These are phyloP conservation scores for Piliocolobus tephrosceles DNA, from an alignment of 2,113 vertebrate genomes.

Conservation along the genomic window DNA sequence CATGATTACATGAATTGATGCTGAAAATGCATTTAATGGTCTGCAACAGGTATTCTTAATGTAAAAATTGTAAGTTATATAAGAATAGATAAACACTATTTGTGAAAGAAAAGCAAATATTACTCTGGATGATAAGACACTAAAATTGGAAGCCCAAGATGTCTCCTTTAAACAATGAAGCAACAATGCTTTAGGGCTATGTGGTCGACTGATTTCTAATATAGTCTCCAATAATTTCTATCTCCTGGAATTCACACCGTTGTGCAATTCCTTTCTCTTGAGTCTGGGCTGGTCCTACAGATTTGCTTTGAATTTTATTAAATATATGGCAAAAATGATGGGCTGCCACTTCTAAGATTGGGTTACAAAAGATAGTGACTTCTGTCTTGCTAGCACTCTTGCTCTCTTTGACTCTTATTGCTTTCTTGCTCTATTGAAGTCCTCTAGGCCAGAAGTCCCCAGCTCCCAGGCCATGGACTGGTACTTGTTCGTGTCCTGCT, in stretches of 20 bases:
- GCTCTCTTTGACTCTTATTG: not conserved
- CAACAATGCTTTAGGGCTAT: not conserved
- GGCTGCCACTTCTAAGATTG: not conserved
- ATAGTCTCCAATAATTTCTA: no score
- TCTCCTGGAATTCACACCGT: not conserved
- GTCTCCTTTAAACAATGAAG: not conserved
- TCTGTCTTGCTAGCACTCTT: not conserved
- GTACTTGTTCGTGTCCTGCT: not conserved
- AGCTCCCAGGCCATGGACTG: not conserved
- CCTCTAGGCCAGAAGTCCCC: not conserved
- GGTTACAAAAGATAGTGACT: not conserved
- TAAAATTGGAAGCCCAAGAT: not conserved
- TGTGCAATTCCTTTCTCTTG: not conserved
- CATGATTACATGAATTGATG: not conserved
- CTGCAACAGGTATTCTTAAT: not conserved
- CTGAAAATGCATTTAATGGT: not conserved
- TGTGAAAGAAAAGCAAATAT: not conserved
- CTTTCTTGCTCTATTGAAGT: not conserved
- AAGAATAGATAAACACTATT: not conserved
- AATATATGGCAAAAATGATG: not conserved
- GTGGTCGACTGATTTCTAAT: not conserved
- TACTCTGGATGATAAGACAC: not conserved
- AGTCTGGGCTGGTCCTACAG: not conserved
- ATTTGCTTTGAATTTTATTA: not conserved
- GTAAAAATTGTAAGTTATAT: not conserved